phyloP scores from a whole-genome alignment of 2,113 vertebrate genomes.

The Xiphophorus hellerii region DNA sequence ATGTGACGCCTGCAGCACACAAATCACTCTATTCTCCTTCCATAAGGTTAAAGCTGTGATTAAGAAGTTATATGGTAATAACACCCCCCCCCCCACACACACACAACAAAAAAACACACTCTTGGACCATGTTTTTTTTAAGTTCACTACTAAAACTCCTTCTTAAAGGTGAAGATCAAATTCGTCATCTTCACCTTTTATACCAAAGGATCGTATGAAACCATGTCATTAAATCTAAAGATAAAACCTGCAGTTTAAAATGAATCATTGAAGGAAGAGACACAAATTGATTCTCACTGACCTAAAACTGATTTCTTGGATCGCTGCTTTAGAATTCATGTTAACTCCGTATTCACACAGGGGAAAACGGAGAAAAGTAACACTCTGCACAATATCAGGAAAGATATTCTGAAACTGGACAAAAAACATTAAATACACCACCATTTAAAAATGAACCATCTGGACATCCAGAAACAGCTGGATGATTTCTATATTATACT shows the following conservation, averaged over 20 bases:
- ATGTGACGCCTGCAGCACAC: conserved; percentile 20
- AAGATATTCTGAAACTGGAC: background rate
- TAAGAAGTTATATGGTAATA: conserved; percentile 24
- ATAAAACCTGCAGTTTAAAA: background rate
- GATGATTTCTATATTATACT: background rate
- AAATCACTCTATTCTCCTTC: conserved; percentile 3
- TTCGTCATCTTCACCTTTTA: background rate
- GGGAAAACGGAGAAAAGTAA: background rate
- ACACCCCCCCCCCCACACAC: background rate
- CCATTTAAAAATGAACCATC: background rate
- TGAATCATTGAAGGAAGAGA: background rate
- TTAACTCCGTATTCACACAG: background rate
- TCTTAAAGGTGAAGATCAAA: background rate
- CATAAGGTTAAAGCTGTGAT: conserved; percentile 59
- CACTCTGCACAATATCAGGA: background rate
- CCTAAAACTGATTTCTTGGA: background rate
- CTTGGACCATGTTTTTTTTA: conserved; percentile 11
- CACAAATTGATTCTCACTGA: background rate
- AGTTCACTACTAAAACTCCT: background rate
- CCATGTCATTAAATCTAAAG: background rate
- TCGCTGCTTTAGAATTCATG: background rate
- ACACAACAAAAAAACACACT: background rate
- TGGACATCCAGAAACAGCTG: background rate
- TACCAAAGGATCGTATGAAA: background rate
- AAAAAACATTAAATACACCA: background rate